Percentiles rank a stretch among this genome's conserved stretches.
Conservation (phyloP, 2,888 invertebrate genomes). For the Lycocerus yunnanus region DNA sequence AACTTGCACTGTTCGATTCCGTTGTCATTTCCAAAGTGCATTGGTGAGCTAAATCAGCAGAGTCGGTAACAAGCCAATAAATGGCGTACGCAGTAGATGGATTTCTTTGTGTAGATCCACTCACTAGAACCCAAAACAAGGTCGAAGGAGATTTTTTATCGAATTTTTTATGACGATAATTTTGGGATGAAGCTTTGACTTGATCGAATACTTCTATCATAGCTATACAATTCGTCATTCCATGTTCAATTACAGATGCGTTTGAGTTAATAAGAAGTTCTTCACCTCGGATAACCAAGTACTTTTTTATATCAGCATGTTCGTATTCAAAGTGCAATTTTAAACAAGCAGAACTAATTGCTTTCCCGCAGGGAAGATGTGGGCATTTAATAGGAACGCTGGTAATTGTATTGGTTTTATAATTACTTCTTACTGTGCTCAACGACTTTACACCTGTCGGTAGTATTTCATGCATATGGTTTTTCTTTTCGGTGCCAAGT, state of each 20-base stretch:
- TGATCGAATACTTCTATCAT: conserved; percentile 11
- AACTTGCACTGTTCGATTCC: not conserved
- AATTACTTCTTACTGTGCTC: not conserved
- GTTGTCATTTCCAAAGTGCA: conserved; percentile 19
- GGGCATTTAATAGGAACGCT: conserved; percentile 16
- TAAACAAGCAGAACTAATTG: conserved; percentile 12
- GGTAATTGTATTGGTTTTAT: not conserved
- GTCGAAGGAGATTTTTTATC: not conserved
- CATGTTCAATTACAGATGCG: conserved; percentile 8
- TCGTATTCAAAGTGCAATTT: conserved; percentile 16
- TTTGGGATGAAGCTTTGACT: not conserved
- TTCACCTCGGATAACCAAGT: conserved; percentile 4
- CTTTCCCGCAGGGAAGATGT: conserved; percentile 15
- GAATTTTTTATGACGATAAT: not conserved
- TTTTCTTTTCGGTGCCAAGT: not conserved
- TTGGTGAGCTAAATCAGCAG: conserved; percentile 6
- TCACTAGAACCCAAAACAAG: conserved; percentile 16
- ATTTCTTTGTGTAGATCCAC: conserved; percentile 10
- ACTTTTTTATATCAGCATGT: conserved; percentile 13
- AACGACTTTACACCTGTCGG: not conserved
- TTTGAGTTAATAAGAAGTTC: conserved; percentile 13
- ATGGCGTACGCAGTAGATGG: conserved; percentile 1
- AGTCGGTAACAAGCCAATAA: conserved; percentile 19
- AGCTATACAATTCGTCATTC: conserved; percentile 13
- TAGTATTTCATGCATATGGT: not conserved